phyloP scores from a whole-genome alignment of 2,797 vertebrate genomes.

The Coracias cyanogaster region DNA sequence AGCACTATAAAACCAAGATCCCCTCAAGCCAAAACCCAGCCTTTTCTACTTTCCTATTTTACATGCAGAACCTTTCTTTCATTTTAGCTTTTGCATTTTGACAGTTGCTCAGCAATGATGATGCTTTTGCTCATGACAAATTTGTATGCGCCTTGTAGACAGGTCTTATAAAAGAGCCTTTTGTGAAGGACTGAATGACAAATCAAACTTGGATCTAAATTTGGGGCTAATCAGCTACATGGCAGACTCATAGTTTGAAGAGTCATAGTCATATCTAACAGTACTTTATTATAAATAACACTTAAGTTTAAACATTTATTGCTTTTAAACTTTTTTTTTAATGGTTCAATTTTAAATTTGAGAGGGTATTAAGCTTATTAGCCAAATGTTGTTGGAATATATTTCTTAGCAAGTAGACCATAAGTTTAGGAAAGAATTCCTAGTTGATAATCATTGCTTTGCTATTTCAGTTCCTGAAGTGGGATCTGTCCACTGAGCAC shows the following conservation, averaged over 20 bases:
- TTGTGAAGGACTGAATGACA: background rate
- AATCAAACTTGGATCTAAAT: background rate
- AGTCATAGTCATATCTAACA: background rate
- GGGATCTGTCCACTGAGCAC: background rate
- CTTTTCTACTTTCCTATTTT: background rate
- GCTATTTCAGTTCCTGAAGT: background rate
- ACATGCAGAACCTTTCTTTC: conserved; percentile 20
- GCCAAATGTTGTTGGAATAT: rapidly evolving
- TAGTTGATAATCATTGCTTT: background rate
- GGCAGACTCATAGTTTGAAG: background rate
- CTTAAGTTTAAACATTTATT: background rate
- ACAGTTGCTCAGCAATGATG: conserved; percentile 32
- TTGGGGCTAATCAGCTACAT: background rate
- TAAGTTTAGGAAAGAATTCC: background rate
- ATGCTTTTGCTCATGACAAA: conserved; percentile 2
- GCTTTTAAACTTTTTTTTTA: background rate
- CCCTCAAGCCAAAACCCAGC: background rate
- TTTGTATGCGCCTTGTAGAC: background rate
- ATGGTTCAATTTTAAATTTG: background rate
- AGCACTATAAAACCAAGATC: background rate
- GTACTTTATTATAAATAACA: background rate
- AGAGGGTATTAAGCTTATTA: background rate
- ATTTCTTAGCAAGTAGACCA: background rate
- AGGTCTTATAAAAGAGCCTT: background rate
- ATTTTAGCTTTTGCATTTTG: conserved; percentile 38